Evolutionary conservation across 2,113 vertebrate species (phyloP), one percentile per base, ranked within the genome.

Genomic region (Otis tarda): DNA sequence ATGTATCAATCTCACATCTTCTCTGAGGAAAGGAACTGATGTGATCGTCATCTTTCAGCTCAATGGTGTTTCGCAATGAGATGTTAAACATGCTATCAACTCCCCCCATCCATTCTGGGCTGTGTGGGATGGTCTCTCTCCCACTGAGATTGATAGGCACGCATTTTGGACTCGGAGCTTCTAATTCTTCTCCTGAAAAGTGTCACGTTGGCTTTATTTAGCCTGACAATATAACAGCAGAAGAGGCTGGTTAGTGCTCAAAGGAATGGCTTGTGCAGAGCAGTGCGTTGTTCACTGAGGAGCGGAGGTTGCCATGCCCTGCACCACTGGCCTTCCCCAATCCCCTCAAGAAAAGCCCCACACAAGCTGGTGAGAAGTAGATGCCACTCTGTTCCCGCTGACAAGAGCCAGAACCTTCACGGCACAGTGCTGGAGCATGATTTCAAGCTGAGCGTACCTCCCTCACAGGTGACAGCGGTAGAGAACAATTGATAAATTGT

Each of bases 261-360:
- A 39, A 63, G 35, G 14, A n/a, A 35, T 35, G 63, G 35, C 27
- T 0, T 22, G 35, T 5, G 30, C 20, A 47, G 61, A 20, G 22
- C 27, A 6, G 0, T 28, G 55, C 12, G 2, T 1, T 27, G 25
- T 17, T 37, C n/a, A 8, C 0, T 24, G 31, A 57, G n/a, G n/a
- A 27, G 9, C 2, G 1, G 45, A 57, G 10, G 16, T 20, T 12
- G 12, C 33, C 16, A 6, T 10, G 17, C 6, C 27, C 28, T 60
- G 10, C 15, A 16, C 25, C 5, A 3, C 45, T 47, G 30, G 10
- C 12, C 19, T 63, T 55, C 35, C 43, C 30, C 13, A 56, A 0
- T 3, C 10, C 5, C 16, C 49, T 30, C 1, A 2, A 52, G 43
- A 28, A 31, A 71, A 83, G 53, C 35, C 24, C 31, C 30, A 22